Evolutionary conservation across 2,888 invertebrate species (phyloP).

Genomic region (Archaeoteleia sp.): DNA sequence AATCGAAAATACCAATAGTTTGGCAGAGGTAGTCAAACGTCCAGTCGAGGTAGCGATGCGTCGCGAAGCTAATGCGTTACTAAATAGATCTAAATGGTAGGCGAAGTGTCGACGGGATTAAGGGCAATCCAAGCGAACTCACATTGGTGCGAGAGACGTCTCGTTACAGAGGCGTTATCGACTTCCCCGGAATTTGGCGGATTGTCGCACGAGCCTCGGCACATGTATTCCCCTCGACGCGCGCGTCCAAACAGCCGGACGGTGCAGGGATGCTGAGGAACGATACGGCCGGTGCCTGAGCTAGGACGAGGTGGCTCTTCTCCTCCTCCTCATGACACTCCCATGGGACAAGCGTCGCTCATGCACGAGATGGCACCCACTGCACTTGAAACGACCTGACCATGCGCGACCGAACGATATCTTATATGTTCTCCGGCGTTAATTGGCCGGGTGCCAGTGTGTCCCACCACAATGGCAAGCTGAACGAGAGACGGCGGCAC

Average conservation of each 20-base stretch:
- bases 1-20: no score
- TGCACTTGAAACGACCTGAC: slow-evolving; percentile 62
- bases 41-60: no score
- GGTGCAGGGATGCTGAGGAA: not conserved
- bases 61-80: no score
- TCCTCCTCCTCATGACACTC: slow-evolving; percentile 51
- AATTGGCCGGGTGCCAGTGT: slow-evolving; percentile 45
- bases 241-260: not conserved
- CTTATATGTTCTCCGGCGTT: slow-evolving; percentile 35
- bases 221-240: not conserved
- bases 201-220: not conserved
- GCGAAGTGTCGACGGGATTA: not conserved
- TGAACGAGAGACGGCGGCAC: slow-evolving; percentile 4
- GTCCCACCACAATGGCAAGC: no score
- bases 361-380: slow-evolving; percentile 58
- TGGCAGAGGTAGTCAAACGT: no score
- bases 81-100: no score
- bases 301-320: slow-evolving; percentile 38
- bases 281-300: slow-evolving; percentile 17
- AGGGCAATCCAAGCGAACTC: no score
- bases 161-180: not conserved
- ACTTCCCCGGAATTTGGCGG: not conserved
- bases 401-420: slow-evolving; percentile 57
- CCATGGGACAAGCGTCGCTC: slow-evolving; percentile 51
- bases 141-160: no score